Evolutionary conservation across 2,888 invertebrate genomes (phyloP), one percentile per base, ranked within the genome.

Genomic region (Criorhina ranunculi): DNA sequence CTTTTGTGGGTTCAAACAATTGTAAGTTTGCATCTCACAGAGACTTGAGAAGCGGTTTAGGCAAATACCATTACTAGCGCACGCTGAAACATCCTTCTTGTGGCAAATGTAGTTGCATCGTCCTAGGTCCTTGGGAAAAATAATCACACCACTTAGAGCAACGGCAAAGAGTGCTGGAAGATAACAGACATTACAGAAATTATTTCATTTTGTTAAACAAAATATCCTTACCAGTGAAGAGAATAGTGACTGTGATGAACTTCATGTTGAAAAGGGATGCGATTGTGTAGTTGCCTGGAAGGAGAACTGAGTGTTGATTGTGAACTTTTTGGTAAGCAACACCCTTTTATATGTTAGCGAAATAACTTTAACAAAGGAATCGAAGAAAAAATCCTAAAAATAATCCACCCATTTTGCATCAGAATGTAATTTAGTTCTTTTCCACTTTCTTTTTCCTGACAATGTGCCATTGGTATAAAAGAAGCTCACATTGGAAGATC

Each of bases 11-110:
- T 90, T 89, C 24, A 87, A 81, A 62, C 91, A 91, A 35, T 90
- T 90, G 69, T 87, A 91, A 11, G 89, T 89, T 59, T 91, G 90
- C 88, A 91, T 82, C 0, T 89, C 87, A 33, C 91, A 91, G 59
- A 89, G 88, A 81, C 90, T 91, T 86, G 90, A 86, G 42, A 91
- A 91, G 72, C 90, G 89, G 8, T 90, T 88, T 12, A 89, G 24
- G 51, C 91, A 91, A 37, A 88, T 51, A 7, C 89, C 89, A 57
- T 90, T 91, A 11, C 87, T 79, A 46, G 90, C 90, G 17, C 91
- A 91, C 17, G 90, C 88, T 0, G 90, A 89, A 44, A 73, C 24
- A 69, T 42, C 40, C 3, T 37, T 8, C 59, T 59, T 33, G 70
- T 80, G 24, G 75, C 82, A 46, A 87, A 55, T 15, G 87, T 57